These are phyloP conservation scores for Macrocentrus cingulum DNA, from an alignment of 1,140 invertebrate species.

Conservation along the genomic window DNA sequence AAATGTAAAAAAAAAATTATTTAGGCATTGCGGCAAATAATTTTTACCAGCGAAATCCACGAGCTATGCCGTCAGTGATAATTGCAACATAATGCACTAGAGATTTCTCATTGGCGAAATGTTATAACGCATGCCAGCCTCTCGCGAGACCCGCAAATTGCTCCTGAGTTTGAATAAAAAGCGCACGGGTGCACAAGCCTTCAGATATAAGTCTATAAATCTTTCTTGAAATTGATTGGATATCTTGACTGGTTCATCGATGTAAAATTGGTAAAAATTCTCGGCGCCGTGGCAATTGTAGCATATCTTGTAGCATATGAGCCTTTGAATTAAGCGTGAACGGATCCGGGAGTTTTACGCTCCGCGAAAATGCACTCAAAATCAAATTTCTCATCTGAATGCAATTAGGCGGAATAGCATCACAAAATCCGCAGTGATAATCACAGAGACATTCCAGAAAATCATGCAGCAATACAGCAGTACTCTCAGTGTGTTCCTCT, in stretches of 20 bases:
- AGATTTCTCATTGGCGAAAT: slow-evolving; percentile 95
- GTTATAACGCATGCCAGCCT: slow-evolving; percentile 91
- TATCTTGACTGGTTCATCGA: slow-evolving; percentile 86
- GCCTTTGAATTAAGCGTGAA: slow-evolving; percentile 98
- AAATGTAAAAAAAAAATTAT: too few relatives aligned
- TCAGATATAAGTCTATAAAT: slow-evolving; percentile 95
- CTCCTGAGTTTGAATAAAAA: slow-evolving; percentile 94
- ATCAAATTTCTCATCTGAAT: slow-evolving; percentile 99
- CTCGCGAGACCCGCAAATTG: slow-evolving; percentile 85
- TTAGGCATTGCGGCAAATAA: too few relatives aligned
- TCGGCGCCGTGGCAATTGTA: slow-evolving; percentile 79
- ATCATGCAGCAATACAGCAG: slow-evolving; percentile 96
- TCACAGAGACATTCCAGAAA: slow-evolving; percentile 99
- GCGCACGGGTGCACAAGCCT: slow-evolving; percentile 92
- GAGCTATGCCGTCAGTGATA: too few relatives aligned
- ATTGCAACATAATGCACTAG: slow-evolving; percentile 96
- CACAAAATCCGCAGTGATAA: slow-evolving; percentile 99
- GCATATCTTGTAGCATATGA: slow-evolving; percentile 89
- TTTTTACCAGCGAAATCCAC: too few relatives aligned
- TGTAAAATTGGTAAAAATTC: slow-evolving; percentile 89
- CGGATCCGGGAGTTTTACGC: slow-evolving; percentile 97
- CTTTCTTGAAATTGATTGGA: slow-evolving; percentile 88
- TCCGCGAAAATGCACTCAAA: slow-evolving; percentile 95
- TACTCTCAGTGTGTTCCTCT: slow-evolving; percentile 94
- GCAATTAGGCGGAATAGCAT: slow-evolving; percentile 98